These are phyloP conservation scores for Ganaspis brasiliensis DNA, from an alignment of 2,888 invertebrate genomes.

Conservation along the genomic window DNA sequence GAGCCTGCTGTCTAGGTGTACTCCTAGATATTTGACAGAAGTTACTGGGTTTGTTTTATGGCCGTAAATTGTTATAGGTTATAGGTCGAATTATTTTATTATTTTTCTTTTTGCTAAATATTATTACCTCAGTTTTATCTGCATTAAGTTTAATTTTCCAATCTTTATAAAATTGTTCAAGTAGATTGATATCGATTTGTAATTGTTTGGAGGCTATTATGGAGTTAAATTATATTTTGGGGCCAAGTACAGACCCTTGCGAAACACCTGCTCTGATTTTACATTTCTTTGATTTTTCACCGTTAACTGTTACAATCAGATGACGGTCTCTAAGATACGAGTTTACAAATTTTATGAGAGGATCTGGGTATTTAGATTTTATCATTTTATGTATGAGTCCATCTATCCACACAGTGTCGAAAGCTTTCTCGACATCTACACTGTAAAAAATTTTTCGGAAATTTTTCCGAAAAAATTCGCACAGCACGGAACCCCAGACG, in stretches of 20 bases:
- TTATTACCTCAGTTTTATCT: slow-evolving; percentile 22
- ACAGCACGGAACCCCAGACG: no score
- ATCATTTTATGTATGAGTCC: slow-evolving; percentile 70
- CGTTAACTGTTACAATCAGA: slow-evolving; percentile 58
- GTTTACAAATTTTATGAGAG: slow-evolving; percentile 60
- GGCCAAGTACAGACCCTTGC: slow-evolving; percentile 59
- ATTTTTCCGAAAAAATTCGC: no score
- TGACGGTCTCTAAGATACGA: slow-evolving; percentile 62
- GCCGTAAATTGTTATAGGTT: slow-evolving; percentile 19
- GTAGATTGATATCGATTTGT: slow-evolving; percentile 47
- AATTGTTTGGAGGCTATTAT: slow-evolving; percentile 56
- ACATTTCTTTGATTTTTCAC: slow-evolving; percentile 46
- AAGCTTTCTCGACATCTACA: slow-evolving; percentile 74
- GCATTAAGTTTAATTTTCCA: slow-evolving; percentile 49
- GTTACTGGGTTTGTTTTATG: background rate
- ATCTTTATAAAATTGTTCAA: slow-evolving; percentile 42
- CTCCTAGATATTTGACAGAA: slow-evolving; percentile 5
- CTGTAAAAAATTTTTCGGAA: no score
- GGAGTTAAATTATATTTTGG: slow-evolving; percentile 56
- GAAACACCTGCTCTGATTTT: slow-evolving; percentile 55
- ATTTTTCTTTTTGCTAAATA: slow-evolving; percentile 27
- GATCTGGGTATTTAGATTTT: slow-evolving; percentile 53
- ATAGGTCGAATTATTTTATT: slow-evolving; percentile 19
- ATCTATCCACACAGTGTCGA: slow-evolving; percentile 72
- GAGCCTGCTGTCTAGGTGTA: background rate